Percentiles rank a stretch among this genome's conserved stretches.
phyloP scores from a whole-genome alignment of 2,113 vertebrate species.

The Oncorhynchus gorbuscha region DNA sequence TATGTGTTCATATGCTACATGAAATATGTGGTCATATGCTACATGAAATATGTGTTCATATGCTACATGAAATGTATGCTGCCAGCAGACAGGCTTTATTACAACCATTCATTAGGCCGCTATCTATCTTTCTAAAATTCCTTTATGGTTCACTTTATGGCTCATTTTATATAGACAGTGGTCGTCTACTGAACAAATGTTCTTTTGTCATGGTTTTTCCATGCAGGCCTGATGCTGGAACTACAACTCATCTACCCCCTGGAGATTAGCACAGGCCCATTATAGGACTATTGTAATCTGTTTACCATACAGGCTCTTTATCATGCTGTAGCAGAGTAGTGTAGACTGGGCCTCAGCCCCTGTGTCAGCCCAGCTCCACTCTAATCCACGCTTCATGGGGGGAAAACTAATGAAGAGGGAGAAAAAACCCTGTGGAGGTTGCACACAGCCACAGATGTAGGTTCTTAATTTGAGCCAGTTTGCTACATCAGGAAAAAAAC shows the following conservation, averaged over 20 bases:
- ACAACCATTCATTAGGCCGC: background rate
- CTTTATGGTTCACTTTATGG: background rate
- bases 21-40: too few species aligned
- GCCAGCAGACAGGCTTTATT: background rate
- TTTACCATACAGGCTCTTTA: constrained; percentile 11
- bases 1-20: too few species aligned
- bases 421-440: background rate
- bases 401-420: constrained; percentile 17
- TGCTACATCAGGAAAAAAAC: too few species aligned
- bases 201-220: background rate
- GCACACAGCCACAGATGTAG: too few species aligned
- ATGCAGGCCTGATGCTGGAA: background rate
- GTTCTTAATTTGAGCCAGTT: too few species aligned
- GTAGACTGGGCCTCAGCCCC: background rate
- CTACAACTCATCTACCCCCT: background rate
- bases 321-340: background rate
- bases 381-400: constrained; percentile 9
- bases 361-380: constrained; percentile 8
- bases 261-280: background rate
- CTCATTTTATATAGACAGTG: background rate
- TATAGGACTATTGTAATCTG: background rate
- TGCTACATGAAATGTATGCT: background rate
- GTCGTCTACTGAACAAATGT: background rate
- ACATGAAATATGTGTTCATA: too few species aligned
- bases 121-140: background rate